Conservation (phyloP, 2,797 vertebrate species). For the Acanthurus tractus region DNA sequence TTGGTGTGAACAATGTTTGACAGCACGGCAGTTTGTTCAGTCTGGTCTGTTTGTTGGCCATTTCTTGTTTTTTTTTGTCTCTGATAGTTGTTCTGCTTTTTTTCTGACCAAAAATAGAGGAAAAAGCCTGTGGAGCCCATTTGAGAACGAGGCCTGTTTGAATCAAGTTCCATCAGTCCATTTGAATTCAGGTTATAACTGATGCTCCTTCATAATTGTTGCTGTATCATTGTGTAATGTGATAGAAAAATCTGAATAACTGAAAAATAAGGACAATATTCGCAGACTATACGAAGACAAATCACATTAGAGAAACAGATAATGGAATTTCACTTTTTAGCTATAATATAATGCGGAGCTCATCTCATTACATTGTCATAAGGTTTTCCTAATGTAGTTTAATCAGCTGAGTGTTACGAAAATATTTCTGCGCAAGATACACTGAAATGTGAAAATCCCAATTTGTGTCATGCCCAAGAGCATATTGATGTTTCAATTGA, state of each 20-base stretch:
- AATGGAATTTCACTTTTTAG: conserved; percentile 5
- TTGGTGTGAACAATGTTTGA: conserved; percentile 5
- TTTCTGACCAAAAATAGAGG: neutral
- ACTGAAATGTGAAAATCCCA: conserved; percentile 41
- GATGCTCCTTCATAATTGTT: conserved; percentile 40
- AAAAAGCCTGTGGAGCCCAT: neutral
- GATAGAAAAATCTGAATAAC: conserved; percentile 30
- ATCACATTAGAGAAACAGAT: conserved; percentile 22
- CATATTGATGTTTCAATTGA: conserved; percentile 57
- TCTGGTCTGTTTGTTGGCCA: neutral
- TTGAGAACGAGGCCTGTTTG: conserved; percentile 23
- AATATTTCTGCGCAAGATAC: neutral
- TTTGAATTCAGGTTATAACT: neutral
- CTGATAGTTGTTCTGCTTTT: neutral
- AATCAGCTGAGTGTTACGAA: conserved; percentile 40
- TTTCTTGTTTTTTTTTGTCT: neutral
- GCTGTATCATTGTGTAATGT: conserved; percentile 22
- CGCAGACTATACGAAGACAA: conserved; percentile 18
- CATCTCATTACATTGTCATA: conserved; percentile 18
- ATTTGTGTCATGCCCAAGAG: conserved; percentile 50
- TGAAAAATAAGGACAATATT: conserved; percentile 35
- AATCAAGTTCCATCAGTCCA: conserved; percentile 16
- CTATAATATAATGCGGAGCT: conserved; percentile 8
- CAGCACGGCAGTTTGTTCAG: neutral
- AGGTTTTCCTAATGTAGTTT: conserved; percentile 15